A percentile compares a stretch with the other conserved stretches of the same genome.
Evolutionary conservation across 2,113 vertebrate species (phyloP).

Genomic region (Chlorodrepanis virens): DNA sequence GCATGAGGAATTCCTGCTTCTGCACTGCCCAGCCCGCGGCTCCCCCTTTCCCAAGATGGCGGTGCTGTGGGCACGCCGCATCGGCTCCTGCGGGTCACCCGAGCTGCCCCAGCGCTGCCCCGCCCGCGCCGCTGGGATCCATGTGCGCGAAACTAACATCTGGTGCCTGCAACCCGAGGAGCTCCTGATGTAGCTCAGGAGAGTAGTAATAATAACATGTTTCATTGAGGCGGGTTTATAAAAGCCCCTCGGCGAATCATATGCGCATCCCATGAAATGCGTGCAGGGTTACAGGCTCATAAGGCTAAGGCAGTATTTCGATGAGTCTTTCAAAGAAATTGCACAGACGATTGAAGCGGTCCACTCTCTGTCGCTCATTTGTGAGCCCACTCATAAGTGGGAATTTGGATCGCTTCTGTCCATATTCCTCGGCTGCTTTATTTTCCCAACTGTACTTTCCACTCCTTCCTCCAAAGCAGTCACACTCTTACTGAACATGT

Average conservation of each 20-base stretch:
- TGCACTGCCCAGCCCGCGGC: accelerated
- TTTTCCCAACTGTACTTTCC: background rate
- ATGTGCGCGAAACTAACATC: accelerated
- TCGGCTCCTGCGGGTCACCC: accelerated
- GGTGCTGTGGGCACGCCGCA: background rate
- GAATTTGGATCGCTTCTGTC: background rate
- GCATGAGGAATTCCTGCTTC: accelerated
- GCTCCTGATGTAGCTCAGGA: accelerated
- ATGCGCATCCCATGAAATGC: accelerated
- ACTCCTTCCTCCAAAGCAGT: background rate
- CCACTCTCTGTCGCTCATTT: accelerated
- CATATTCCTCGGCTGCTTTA: background rate
- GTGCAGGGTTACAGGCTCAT: accelerated
- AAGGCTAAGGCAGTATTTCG: too few relatives aligned
- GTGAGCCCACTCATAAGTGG: accelerated
- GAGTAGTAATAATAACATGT: accelerated
- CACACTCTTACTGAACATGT: accelerated
- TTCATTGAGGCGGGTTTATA: background rate
- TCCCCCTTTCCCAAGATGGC: background rate
- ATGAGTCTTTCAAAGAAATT: background rate
- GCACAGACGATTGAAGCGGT: accelerated
- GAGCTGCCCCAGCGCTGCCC: accelerated
- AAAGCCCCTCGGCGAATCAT: accelerated
- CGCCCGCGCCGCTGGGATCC: accelerated
- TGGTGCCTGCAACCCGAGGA: accelerated